Evolutionary conservation across 2,113 vertebrate species (phyloP).

Genomic region (Indicator indicator): DNA sequence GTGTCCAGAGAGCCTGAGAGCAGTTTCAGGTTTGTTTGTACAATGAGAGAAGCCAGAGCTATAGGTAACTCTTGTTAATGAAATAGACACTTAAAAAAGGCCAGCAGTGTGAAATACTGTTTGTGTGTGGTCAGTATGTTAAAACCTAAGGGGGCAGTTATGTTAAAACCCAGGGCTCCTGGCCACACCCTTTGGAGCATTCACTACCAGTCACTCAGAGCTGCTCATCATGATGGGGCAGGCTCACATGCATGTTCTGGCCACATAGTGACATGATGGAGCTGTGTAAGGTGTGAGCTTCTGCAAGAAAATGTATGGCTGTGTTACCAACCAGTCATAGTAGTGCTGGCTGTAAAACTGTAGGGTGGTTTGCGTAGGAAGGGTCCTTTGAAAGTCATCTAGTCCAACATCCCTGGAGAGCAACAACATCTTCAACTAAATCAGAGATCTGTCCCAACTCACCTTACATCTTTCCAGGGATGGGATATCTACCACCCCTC

Average conservation of each 20-base stretch:
- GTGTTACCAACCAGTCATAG: rapidly evolving
- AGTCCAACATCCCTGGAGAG: too few species aligned
- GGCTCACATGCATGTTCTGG: neutral
- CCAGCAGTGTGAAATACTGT: rapidly evolving
- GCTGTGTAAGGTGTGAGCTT: neutral
- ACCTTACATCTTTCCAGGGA: too few species aligned
- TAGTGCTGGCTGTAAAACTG: neutral
- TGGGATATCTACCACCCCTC: too few species aligned
- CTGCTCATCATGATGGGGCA: neutral
- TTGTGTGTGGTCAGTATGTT: neutral
- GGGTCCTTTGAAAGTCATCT: too few species aligned
- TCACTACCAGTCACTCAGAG: neutral
- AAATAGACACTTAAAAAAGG: neutral
- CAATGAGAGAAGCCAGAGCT: neutral
- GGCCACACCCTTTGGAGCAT: neutral
- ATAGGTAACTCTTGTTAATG: neutral
- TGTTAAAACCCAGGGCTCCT: neutral
- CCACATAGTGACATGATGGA: neutral
- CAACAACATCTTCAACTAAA: too few species aligned
- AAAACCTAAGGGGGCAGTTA: neutral
- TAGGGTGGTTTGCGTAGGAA: too few species aligned
- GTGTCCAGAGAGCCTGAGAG: neutral
- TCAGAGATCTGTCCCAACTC: too few species aligned
- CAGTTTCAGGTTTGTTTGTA: neutral
- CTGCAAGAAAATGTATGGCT: rapidly evolving